These are phyloP conservation scores for Neomonachus schauinslandi DNA, from an alignment of 2,113 vertebrate species.

Conservation along the genomic window DNA sequence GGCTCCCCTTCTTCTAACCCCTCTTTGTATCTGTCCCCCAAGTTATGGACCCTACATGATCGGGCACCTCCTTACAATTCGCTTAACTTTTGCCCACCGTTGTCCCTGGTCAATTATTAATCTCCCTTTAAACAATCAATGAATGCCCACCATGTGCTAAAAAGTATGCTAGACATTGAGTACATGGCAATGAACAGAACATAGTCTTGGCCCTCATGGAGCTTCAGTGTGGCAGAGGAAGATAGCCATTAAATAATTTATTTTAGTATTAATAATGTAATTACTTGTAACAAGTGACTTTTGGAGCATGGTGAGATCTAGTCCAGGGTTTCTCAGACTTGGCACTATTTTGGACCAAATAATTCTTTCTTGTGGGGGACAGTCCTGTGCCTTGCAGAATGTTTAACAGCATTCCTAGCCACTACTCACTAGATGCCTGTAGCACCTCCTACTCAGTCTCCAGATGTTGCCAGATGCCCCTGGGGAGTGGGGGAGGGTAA, in stretches of 20 bases:
- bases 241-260: background rate
- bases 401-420: background rate
- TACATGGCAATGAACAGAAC: background rate
- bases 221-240: background rate
- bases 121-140: background rate
- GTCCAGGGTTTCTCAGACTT: background rate
- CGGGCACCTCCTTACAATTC: background rate
- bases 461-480: background rate
- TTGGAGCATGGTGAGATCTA: background rate
- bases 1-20: background rate
- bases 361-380: background rate
- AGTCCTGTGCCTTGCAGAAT: background rate
- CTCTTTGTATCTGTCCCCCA: background rate
- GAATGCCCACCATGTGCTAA: background rate
- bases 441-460: background rate
- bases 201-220: background rate
- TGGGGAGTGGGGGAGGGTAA: background rate
- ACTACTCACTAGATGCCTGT: background rate
- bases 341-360: background rate
- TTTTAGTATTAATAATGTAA: constrained; percentile 6
- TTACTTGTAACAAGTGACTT: background rate
- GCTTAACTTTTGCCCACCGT: background rate
- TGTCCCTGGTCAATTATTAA: background rate
- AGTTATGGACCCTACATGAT: background rate
- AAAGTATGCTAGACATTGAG: background rate